Conservation (phyloP, 2,888 invertebrate species). For the Agriopis aurantiaria region DNA sequence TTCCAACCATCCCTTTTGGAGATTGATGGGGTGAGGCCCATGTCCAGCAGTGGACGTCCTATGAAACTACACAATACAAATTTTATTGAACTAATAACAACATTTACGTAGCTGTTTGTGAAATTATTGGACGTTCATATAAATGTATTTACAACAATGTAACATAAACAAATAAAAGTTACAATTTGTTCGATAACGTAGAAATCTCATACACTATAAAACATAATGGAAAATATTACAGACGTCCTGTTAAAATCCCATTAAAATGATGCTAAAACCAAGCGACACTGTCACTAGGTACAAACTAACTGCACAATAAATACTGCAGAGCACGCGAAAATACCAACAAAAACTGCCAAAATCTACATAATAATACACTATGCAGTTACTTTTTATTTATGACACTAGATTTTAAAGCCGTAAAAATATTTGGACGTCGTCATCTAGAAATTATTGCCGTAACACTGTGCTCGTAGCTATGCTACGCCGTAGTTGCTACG, state of each 20-base stretch:
- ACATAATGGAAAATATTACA: neutral
- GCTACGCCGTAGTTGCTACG: slow-evolving; percentile 38
- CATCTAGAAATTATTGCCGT: slow-evolving; percentile 50
- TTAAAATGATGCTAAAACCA: neutral
- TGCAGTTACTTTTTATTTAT: slow-evolving; percentile 59
- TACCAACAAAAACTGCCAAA: slow-evolving; percentile 49
- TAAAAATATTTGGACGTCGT: slow-evolving; percentile 54
- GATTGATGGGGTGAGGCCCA: no score
- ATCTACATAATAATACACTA: slow-evolving; percentile 57
- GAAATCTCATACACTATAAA: neutral
- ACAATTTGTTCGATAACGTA: no score
- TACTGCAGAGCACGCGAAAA: slow-evolving; percentile 33
- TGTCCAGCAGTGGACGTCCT: no score
- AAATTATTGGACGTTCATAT: no score
- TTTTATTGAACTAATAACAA: no score
- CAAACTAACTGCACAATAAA: slow-evolving; percentile 32
- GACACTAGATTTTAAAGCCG: slow-evolving; percentile 53
- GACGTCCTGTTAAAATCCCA: neutral
- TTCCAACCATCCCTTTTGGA: no score
- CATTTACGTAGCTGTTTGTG: no score
- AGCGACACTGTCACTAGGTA: slow-evolving; percentile 25
- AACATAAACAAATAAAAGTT: no score
- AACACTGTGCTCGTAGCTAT: slow-evolving; percentile 38
- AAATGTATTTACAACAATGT: no score
- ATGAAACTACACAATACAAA: no score